Evolutionary conservation across 2,113 vertebrate species (phyloP), one percentile per base, ranked within the genome.

Genomic region (Phylloscopus trochiloides): DNA sequence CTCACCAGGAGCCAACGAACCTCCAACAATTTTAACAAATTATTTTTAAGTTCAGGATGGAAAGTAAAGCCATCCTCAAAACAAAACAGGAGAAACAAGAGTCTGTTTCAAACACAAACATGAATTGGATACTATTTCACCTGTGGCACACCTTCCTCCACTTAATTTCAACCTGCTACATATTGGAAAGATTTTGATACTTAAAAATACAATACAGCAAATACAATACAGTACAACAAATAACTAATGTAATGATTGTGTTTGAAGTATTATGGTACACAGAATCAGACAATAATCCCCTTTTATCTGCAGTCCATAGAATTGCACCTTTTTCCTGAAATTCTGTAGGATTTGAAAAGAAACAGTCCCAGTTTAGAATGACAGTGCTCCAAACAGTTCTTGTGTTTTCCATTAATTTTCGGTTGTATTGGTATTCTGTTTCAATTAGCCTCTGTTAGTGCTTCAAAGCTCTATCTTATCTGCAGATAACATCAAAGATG

Each of bases 391-490:
- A 92, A 94, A 93, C 48, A 74, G 34, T 92, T 86, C 72, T 71
- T 92, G 78, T 96, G 78, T 94, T 97, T 92, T 63, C 92, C 61
- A 86, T 95, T 96, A 95, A 96, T 97, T 97, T 96, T 95, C 2
- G 0, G 82, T 97, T 95, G 96, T 92, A 87, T 85, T 80, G 95
- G 96, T 97, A 96, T 96, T 97, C 94, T 96, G 96, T 97, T 98
- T 95, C 93, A 98, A 97, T 98, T 97, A 98, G 95, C 95, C 70
- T 97, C 94, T 91, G 93, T 91, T 94, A 88, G 58, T 67, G 91
- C 95, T 97, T 97, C 97, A 98, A 98, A 98, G 95, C 95, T 86
- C 71, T 95, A 45, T 97, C 96, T 98, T 97, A 97, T 98, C 97
- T 93, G 91, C 71, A 97, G 96, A 97, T 96, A 97, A 97, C 95